These are phyloP conservation scores for Leucoraja ocellata DNA, from an alignment of 2,797 vertebrate genomes.

Conservation along the genomic window DNA sequence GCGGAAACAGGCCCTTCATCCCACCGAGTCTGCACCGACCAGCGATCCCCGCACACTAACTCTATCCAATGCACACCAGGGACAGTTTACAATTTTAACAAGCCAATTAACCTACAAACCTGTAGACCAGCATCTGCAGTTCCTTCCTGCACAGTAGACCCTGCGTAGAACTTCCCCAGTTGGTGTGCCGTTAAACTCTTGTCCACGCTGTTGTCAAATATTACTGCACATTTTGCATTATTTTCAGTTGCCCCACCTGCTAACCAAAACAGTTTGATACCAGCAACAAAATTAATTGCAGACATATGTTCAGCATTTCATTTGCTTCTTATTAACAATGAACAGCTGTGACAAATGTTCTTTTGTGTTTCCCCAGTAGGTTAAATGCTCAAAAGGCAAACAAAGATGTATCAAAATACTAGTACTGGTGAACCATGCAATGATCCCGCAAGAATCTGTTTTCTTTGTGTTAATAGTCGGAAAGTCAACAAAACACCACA, in stretches of 20 bases:
- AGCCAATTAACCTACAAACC: too few species aligned
- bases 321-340: conserved; percentile 35
- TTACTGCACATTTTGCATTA: conserved; percentile 26
- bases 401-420: conserved; percentile 9
- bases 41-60: too few species aligned
- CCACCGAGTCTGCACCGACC: too few species aligned
- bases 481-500: conserved; percentile 17
- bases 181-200: not conserved
- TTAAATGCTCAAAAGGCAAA: conserved; percentile 35
- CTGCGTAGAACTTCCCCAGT: too few species aligned
- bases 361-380: conserved; percentile 23
- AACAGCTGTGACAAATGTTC: conserved; percentile 38
- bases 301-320: conserved; percentile 31
- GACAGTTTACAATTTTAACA: too few species aligned
- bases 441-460: not conserved
- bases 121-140: too few species aligned
- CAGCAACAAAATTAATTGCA: conserved; percentile 37
- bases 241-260: conserved; percentile 33
- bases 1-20: too few species aligned
- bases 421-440: not conserved
- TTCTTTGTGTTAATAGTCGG: not conserved
- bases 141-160: too few species aligned
- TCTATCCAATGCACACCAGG: too few species aligned
- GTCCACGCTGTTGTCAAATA: not conserved
- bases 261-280: conserved; percentile 37